Evolutionary conservation across 2,113 vertebrate species (phyloP), one percentile per base, ranked within the genome.

Genomic region (Excalfactoria chinensis): DNA sequence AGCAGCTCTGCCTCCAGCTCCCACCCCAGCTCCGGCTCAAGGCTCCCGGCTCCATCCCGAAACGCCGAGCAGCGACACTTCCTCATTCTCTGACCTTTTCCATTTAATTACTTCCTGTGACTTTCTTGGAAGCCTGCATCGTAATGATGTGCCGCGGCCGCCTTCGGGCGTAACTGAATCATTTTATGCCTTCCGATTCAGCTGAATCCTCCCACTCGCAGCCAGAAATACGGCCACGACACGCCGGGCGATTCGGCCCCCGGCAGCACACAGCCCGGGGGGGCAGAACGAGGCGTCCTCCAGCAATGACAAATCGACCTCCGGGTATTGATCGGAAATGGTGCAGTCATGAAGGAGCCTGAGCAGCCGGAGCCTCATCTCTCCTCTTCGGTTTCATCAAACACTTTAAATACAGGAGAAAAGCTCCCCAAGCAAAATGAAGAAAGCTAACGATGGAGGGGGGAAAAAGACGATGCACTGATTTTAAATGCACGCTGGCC

Each of bases 31-130:
- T 19, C 51, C 51, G 0, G 2, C 48, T 35, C 72, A 34, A 32
- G 86, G 70, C 86, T 67, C 55, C 59, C 28, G 15, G 79, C 95
- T 95, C 83, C 94, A 93, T 94, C 89, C 95, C 85, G 37, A 46
- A 84, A 96, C 89, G 90, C 93, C 86, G 77, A 66, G 44, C 91
- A 97, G 94, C 97, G 91, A 95, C 96, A 97, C 97, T 98, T 97
- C 97, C 98, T 97, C 94, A 94, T 97, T 97, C 97, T 88, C 95
- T 97, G 97, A 98, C 97, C 98, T 97, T 97, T 96, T 95, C 95
- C 86, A 97, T 96, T 97, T 98, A 97, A 98, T 98, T 97, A 97
- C 97, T 98, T 98, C 98, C 98, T 98, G 97, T 96, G 97, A 97
- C 97, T 97, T 97, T 97, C 97, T 95, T 95, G 97, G 95, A 95